Evolutionary conservation across 2,888 invertebrate genomes (phyloP).

Genomic region (Boloria euphrosyne): DNA sequence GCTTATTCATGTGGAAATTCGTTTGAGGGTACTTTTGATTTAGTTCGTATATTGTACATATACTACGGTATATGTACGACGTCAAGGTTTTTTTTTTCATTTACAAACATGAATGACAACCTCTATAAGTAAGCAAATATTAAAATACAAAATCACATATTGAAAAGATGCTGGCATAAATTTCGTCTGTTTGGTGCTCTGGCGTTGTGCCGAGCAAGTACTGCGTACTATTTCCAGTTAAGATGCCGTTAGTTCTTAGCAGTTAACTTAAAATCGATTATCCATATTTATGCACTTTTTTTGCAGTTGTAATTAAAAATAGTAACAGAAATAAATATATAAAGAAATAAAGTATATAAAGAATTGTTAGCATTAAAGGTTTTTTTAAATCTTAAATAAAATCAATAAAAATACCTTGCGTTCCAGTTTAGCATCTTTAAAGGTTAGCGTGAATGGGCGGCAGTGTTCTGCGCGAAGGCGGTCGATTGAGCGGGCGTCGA

Average conservation of each 20-base stretch:
- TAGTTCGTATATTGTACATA: background rate
- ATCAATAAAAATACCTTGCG: conserved; percentile 83
- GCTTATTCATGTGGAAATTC: conserved; percentile 16
- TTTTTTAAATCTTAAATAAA: background rate
- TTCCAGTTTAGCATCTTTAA: conserved; percentile 91
- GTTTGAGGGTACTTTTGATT: conserved; percentile 20
- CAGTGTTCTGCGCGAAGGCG: conserved; percentile 94
- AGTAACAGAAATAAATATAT: no score
- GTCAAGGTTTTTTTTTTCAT: no score
- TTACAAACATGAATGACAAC: no score
- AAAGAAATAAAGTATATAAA: no score
- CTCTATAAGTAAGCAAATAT: no score
- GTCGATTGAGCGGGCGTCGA: conserved; percentile 96
- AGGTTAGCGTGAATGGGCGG: conserved; percentile 91
- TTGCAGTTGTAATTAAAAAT: no score
- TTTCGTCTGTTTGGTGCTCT: conserved; percentile 1
- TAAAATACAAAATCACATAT: background rate
- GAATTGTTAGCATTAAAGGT: background rate
- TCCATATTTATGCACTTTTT: no score
- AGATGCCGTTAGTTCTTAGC: no score
- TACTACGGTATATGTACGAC: background rate
- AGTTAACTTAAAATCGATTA: no score
- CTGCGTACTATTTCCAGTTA: conserved; percentile 1
- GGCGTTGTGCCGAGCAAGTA: conserved; percentile 5
- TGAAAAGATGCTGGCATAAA: conserved; percentile 12